Percentiles rank a stretch among this genome's conserved stretches.
phyloP scores from a whole-genome alignment of 1,140 invertebrate genomes.

The Pristionchus pacificus region DNA sequence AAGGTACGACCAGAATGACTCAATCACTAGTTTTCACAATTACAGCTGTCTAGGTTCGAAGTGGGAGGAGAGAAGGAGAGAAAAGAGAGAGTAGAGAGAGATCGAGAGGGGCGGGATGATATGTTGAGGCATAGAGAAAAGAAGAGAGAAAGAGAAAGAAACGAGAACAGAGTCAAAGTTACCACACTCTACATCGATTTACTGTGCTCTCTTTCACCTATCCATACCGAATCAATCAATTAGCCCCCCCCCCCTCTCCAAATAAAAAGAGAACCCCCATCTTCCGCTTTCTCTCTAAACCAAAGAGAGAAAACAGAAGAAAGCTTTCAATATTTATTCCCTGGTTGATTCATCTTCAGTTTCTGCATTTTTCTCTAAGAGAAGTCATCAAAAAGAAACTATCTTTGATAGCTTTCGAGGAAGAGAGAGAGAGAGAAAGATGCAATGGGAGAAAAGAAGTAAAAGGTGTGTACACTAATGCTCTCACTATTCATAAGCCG shows the following conservation, averaged over 20 bases:
- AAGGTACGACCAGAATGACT: neutral
- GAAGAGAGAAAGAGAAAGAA: neutral
- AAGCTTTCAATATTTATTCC: neutral
- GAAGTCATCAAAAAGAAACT: neutral
- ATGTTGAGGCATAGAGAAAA: neutral
- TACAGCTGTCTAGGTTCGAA: too few species aligned
- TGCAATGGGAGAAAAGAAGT: neutral
- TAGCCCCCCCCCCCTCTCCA: neutral
- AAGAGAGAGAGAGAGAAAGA: constrained; percentile 6
- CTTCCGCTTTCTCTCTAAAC: neutral
- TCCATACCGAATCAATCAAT: neutral
- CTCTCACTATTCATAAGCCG: too few species aligned
- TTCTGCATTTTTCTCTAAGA: neutral
- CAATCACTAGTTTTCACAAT: too few species aligned
- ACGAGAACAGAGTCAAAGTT: constrained; percentile 1
- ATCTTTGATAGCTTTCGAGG: neutral
- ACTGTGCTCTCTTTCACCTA: neutral
- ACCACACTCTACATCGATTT: neutral
- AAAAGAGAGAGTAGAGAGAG: too few species aligned
- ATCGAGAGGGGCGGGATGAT: neutral
- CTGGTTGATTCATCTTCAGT: neutral
- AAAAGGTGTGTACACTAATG: too few species aligned
- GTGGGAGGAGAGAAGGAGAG: too few species aligned
- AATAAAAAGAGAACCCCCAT: neutral
- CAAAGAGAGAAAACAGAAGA: neutral